phyloP scores from a whole-genome alignment of 1,140 invertebrate species.

The Ganaspis sp. region DNA sequence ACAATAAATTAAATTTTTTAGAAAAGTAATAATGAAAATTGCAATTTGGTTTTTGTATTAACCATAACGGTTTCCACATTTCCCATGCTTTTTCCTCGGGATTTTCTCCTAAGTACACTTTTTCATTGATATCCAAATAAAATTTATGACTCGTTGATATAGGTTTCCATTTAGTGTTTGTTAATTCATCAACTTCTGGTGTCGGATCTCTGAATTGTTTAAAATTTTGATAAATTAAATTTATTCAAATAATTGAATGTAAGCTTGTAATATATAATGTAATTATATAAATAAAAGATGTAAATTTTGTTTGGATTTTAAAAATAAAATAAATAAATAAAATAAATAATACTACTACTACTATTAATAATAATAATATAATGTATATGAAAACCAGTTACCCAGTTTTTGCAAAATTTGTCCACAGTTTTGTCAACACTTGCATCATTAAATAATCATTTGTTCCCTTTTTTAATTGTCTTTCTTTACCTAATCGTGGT shows the following conservation, averaged over 20 bases:
- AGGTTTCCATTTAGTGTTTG: not conserved
- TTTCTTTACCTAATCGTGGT: conserved; percentile 16
- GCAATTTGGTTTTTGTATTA: not conserved
- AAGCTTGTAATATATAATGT: too few relatives aligned
- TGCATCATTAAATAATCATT: conserved; percentile 57
- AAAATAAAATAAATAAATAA: not conserved
- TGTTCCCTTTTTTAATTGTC: conserved; percentile 43
- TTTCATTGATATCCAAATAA: not conserved
- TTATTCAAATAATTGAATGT: too few relatives aligned
- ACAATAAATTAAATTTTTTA: too few relatives aligned
- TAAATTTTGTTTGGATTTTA: not conserved
- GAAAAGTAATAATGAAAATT: too few relatives aligned
- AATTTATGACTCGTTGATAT: not conserved
- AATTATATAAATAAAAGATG: too few relatives aligned
- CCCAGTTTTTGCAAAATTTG: conserved; percentile 72
- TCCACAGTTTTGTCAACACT: conserved; percentile 69
- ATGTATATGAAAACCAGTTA: conserved; percentile 34
- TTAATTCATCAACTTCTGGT: not conserved
- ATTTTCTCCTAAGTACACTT: not conserved
- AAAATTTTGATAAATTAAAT: not conserved
- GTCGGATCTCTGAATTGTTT: not conserved
- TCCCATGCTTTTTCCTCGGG: not conserved
- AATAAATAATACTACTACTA: too few relatives aligned
- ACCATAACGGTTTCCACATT: not conserved
- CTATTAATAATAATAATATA: too few relatives aligned